A percentile compares a stretch with the other conserved stretches of the same genome.
phyloP scores from a whole-genome alignment of 2,888 invertebrate genomes.

The Ypsolopha scabrella region DNA sequence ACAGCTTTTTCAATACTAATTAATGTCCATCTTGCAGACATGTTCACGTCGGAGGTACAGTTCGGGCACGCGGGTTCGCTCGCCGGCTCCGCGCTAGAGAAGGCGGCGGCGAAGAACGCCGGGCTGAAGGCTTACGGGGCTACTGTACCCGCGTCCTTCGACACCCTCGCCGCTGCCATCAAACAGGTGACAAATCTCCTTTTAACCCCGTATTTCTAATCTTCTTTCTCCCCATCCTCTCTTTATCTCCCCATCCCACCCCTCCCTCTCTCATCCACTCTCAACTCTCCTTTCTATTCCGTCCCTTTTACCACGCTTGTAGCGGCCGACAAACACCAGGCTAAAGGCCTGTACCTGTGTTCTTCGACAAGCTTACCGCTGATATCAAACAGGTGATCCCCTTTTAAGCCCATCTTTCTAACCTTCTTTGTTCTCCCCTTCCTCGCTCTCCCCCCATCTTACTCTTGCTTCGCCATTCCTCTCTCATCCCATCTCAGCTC shows the following conservation, averaged over 20 bases:
- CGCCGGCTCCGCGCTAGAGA: slow-evolving; percentile 94
- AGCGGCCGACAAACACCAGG: no score
- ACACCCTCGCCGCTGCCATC: slow-evolving; percentile 76
- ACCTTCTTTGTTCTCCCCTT: no score
- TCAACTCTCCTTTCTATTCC: neutral
- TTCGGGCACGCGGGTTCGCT: slow-evolving; percentile 99
- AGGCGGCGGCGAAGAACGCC: slow-evolving; percentile 92
- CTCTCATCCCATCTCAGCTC: no score
- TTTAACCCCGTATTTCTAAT: neutral
- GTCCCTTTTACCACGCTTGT: neutral
- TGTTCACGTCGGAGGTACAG: slow-evolving; percentile 93
- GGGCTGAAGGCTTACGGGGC: slow-evolving; percentile 87
- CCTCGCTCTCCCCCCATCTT: no score
- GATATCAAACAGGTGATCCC: no score
- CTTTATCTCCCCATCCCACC: neutral
- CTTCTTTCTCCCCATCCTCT: no score
- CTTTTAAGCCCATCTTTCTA: no score
- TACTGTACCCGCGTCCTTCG: slow-evolving; percentile 92
- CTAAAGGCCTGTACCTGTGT: no score
- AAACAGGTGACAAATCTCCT: slow-evolving; percentile 42
- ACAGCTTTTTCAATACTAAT: no score
- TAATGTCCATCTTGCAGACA: slow-evolving; percentile 66
- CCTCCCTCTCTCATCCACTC: no score
- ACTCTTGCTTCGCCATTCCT: no score
- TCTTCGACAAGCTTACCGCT: no score